Percentiles rank a stretch among this genome's conserved stretches.
Evolutionary conservation across 2,113 vertebrate species (phyloP).

Genomic region (Chamaetylas fuelleborni): DNA sequence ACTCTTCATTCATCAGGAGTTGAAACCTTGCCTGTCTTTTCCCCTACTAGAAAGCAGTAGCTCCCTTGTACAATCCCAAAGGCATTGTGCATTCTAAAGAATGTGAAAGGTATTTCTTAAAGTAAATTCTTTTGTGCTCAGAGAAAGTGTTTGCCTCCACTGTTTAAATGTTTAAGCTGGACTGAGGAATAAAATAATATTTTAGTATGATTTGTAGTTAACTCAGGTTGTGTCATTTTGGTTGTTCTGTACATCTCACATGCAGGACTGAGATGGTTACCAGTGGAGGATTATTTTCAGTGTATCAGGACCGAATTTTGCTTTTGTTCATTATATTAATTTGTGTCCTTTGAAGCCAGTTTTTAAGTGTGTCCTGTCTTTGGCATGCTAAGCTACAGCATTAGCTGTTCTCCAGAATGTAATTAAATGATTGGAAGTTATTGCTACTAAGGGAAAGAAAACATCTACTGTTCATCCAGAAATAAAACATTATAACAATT

Average conservation of each 20-base stretch:
- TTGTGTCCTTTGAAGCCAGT: neutral
- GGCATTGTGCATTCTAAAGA: neutral
- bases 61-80: neutral
- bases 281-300: neutral
- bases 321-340: neutral
- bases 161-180: neutral
- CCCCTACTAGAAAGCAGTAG: neutral
- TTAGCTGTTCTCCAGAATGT: neutral
- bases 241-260: neutral
- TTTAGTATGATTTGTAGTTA: neutral
- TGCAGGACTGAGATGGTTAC: neutral
- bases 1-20: neutral
- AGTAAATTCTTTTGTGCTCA: neutral
- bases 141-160: neutral
- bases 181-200: neutral
- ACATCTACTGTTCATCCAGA: neutral
- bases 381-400: neutral
- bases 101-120: slow-evolving; percentile 5
- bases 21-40: neutral
- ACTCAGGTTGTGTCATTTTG: neutral
- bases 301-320: neutral
- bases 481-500: neutral
- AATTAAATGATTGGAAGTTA: slow-evolving; percentile 3
- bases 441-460: neutral
- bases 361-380: neutral